These are phyloP conservation scores for Abrostola triplasia DNA, from an alignment of 2,888 invertebrate species.

Conservation along the genomic window DNA sequence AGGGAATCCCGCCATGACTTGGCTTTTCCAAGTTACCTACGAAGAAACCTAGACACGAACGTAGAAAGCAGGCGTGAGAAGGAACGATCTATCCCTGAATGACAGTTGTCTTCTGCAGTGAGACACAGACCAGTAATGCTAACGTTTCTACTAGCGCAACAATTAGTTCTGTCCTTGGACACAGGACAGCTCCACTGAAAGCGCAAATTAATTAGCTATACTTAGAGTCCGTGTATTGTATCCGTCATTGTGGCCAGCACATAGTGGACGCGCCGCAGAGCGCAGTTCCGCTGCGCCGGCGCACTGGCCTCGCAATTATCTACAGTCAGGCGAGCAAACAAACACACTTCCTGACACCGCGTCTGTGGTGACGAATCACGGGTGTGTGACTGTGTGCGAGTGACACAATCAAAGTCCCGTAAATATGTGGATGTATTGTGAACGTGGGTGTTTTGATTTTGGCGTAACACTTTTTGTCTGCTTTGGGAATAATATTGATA, in stretches of 20 bases:
- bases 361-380: constrained; percentile 10
- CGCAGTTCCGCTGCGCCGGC: constrained; percentile 46
- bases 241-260: constrained; percentile 9
- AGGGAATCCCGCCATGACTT: no score
- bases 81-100: no score
- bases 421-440: no score
- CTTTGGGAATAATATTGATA: no score
- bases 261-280: constrained; percentile 16
- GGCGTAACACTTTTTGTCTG: no score
- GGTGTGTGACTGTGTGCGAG: constrained; percentile 26
- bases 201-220: constrained; percentile 7
- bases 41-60: no score
- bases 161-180: neutral
- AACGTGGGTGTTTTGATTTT: no score
- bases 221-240: constrained; percentile 6
- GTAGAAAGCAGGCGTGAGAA: no score
- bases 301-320: constrained; percentile 41
- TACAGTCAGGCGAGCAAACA: constrained; percentile 36
- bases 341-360: constrained; percentile 41
- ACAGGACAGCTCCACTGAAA: neutral
- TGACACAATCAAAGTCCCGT: constrained; percentile 11
- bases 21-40: no score
- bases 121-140: no score
- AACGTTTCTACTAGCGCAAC: no score
- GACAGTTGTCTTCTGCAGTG: no score